Evolutionary conservation across 1,140 invertebrate species (phyloP), one percentile per base, ranked within the genome.

Genomic region (Neomicropteryx cornuta): DNA sequence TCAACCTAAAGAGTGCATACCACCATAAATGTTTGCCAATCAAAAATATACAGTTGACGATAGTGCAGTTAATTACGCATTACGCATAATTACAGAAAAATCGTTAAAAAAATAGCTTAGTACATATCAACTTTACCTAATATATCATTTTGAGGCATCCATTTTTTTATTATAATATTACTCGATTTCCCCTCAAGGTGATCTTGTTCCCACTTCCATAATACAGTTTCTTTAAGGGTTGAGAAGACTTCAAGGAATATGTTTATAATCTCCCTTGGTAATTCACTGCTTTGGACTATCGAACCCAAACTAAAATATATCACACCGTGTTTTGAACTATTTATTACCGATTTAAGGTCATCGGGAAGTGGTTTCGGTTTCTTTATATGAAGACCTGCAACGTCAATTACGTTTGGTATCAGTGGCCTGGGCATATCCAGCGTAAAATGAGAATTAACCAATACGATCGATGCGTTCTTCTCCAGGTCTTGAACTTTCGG

Each of bases 81-180:
- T 10, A 37, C 27, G 34, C 62, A 59, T 68, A 51, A 20, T 59
- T 45, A 2, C 45, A n/a, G n/a, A n/a, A n/a, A n/a, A n/a, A n/a
- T n/a, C n/a, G n/a, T n/a, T n/a, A n/a, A n/a, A n/a, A n/a, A n/a
- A n/a, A n/a, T n/a, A n/a, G n/a, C n/a, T n/a, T n/a, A n/a, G n/a
- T n/a, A n/a, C n/a, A n/a, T n/a, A n/a, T n/a, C n/a, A n/a, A n/a
- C n/a, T n/a, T 48, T 27, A 59, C 56, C 71, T 33, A 79, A 45
- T 44, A 79, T 55, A 46, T 76, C 75, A 20, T 66, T 59, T 42
- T 82, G 77, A 0, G 77, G 77, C 18, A 77, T 49, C 77, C 78
- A 81, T 14, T 68, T 57, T 22, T 53, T 56, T 0, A 76, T 45
- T 42, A 70, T 65, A 0, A 82, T 55, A 50, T 81, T 81, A 2